Conservation (phyloP, 1,140 invertebrate species). For the Liolophura sinensis region DNA sequence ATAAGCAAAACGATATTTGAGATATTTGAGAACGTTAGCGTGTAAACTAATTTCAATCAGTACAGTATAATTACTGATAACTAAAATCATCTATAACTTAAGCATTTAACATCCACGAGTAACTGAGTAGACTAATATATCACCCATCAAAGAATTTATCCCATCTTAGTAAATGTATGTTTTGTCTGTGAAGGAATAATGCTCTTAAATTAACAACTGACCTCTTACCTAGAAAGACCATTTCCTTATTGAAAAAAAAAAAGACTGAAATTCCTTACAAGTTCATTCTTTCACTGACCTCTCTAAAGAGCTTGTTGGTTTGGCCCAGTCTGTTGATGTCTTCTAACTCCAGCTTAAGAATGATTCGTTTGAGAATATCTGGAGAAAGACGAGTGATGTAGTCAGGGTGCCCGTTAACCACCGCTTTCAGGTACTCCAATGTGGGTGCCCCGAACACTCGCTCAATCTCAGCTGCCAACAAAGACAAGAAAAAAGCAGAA, state of each 20-base stretch:
- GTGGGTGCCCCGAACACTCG: constrained; percentile 24
- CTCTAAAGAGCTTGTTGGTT: constrained; percentile 28
- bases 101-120: no score
- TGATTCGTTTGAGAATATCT: constrained; percentile 24
- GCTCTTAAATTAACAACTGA: no score
- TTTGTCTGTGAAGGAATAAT: no score
- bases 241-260: neutral
- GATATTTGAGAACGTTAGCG: no score
- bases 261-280: neutral
- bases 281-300: constrained; percentile 11
- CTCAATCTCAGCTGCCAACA: constrained; percentile 29
- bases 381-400: constrained; percentile 25
- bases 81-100: no score
- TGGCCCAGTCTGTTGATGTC: constrained; percentile 27
- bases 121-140: no score
- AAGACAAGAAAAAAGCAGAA: neutral
- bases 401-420: constrained; percentile 28
- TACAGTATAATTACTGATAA: no score
- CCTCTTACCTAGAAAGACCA: no score
- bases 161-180: no score
- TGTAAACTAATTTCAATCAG: no score
- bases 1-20: no score
- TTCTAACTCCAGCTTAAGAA: constrained; percentile 29
- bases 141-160: no score
- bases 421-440: constrained; percentile 25